Percentiles rank a stretch among this genome's conserved stretches.
phyloP scores from a whole-genome alignment of 2,888 invertebrate species.

The Lithophane leautieri region DNA sequence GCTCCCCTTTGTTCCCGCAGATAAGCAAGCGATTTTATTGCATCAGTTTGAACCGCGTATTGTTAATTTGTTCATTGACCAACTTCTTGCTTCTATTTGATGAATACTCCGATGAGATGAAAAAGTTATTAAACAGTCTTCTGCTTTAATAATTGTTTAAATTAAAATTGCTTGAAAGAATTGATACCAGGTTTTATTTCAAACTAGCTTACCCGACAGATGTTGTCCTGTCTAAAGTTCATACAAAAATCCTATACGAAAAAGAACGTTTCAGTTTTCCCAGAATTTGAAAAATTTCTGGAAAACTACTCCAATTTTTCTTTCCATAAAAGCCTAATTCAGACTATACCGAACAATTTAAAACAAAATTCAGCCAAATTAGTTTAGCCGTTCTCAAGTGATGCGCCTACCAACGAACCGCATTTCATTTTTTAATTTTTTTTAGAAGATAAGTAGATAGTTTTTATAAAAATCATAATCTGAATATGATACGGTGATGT shows the following conservation, averaged over 20 bases:
- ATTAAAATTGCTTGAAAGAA: slow-evolving; percentile 10
- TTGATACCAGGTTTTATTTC: not conserved
- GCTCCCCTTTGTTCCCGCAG: slow-evolving; percentile 64
- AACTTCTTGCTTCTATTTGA: slow-evolving; percentile 75
- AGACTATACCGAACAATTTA: not conserved
- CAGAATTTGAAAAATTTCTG: not conserved
- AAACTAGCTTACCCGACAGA: not conserved
- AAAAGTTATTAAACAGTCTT: slow-evolving; percentile 44
- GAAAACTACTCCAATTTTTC: not conserved
- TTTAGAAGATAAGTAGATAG: not conserved
- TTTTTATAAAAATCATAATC: slow-evolving; percentile 2
- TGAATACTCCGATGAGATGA: slow-evolving; percentile 47
- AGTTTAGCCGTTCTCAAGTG: not conserved
- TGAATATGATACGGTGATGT: slow-evolving; percentile 15
- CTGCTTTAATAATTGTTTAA: slow-evolving; percentile 11
- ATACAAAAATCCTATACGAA: not conserved
- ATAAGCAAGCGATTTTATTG: slow-evolving; percentile 65
- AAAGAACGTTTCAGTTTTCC: not conserved
- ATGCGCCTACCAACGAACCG: not conserved
- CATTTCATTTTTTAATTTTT: not conserved
- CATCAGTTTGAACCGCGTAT: slow-evolving; percentile 77
- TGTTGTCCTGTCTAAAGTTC: not conserved
- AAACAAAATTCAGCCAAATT: not conserved
- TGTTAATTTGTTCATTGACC: slow-evolving; percentile 82
- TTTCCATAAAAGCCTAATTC: not conserved